phyloP scores from a whole-genome alignment of 2,113 vertebrate species.

The Orycteropus afer region DNA sequence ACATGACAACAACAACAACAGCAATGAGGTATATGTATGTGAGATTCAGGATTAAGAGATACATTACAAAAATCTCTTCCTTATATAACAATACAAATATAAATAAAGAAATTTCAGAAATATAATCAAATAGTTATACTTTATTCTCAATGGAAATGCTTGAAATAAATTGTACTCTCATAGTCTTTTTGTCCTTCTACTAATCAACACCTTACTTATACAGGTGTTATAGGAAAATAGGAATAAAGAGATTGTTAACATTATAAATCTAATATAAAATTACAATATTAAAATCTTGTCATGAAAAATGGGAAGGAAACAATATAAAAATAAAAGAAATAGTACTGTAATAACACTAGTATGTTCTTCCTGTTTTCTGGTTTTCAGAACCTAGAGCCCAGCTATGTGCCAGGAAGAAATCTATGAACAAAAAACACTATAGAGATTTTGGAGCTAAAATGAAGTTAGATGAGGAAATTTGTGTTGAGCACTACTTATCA shows the following conservation, averaged over 20 bases:
- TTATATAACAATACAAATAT: background rate
- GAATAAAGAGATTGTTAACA: background rate
- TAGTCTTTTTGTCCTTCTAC: background rate
- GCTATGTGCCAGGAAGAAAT: background rate
- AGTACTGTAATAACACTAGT: background rate
- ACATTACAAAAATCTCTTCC: background rate
- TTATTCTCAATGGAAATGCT: background rate
- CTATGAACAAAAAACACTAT: conserved; percentile 36
- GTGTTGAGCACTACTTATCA: conserved; percentile 57
- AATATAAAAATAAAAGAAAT: background rate
- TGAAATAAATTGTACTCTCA: conserved; percentile 20
- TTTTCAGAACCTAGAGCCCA: conserved; percentile 1
- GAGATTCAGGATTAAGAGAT: background rate
- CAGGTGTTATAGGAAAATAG: background rate
- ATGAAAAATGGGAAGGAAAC: background rate
- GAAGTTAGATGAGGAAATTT: conserved; percentile 61
- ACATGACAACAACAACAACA: too few relatives aligned
- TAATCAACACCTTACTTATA: background rate
- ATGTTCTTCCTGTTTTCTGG: background rate
- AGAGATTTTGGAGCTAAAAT: conserved; percentile 50
- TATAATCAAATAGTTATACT: background rate
- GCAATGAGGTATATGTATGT: too few relatives aligned
- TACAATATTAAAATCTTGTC: background rate
- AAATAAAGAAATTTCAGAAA: background rate
- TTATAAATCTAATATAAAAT: background rate